These are phyloP conservation scores for Chlorops oryzae DNA, from an alignment of 1,140 invertebrate genomes.

Conservation along the genomic window DNA sequence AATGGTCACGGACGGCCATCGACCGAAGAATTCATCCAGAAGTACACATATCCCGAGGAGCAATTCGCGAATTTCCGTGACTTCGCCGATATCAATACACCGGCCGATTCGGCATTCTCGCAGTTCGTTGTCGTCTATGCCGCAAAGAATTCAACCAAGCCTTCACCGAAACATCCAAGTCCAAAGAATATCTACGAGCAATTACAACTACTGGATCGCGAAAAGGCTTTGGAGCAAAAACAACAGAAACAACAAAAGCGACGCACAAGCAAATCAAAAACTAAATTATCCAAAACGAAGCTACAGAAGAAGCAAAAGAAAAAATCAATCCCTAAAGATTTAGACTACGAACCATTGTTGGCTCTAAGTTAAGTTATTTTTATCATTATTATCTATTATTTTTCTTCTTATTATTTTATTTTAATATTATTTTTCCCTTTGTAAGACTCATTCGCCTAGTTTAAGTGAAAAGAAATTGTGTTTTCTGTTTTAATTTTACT, in stretches of 20 bases:
- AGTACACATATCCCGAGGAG: slow-evolving; percentile 58
- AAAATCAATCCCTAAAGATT: slow-evolving; percentile 48
- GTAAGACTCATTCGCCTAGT: too few species aligned
- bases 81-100: slow-evolving; percentile 80
- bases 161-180: slow-evolving; percentile 49
- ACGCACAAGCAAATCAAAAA: slow-evolving; percentile 53
- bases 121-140: slow-evolving; percentile 76
- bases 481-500: too few species aligned
- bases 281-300: slow-evolving; percentile 61
- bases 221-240: slow-evolving; percentile 48
- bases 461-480: too few species aligned
- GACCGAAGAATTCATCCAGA: slow-evolving; percentile 37
- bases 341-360: slow-evolving; percentile 56
- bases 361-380: slow-evolving; percentile 62
- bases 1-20: slow-evolving; percentile 60
- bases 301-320: slow-evolving; percentile 56
- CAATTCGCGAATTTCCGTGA: slow-evolving; percentile 83
- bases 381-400: too few species aligned
- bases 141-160: slow-evolving; percentile 58
- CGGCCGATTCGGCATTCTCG: slow-evolving; percentile 71
- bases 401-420: background rate
- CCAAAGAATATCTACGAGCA: slow-evolving; percentile 80
- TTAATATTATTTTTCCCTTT: background rate
- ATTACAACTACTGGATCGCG: slow-evolving; percentile 61
- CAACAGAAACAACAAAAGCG: slow-evolving; percentile 25